Conservation (phyloP, 2,113 vertebrate genomes). For the Proterorhinus semilunaris region DNA sequence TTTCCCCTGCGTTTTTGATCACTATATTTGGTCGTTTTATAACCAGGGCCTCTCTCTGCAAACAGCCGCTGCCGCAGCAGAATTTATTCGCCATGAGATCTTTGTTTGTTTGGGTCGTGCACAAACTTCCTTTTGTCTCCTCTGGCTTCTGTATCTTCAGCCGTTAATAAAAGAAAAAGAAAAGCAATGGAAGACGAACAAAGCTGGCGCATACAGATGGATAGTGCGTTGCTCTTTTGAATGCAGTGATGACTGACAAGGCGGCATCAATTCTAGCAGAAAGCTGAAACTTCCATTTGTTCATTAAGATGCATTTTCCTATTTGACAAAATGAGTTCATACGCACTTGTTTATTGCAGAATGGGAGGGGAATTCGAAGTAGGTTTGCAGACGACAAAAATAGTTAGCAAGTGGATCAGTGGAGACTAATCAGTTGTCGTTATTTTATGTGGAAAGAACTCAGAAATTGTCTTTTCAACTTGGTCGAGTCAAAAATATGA, state of each 20-base stretch:
- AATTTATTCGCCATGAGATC: not conserved
- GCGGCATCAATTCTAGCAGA: not conserved
- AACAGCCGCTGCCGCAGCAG: not conserved
- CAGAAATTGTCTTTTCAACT: not conserved
- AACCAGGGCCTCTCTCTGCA: not conserved
- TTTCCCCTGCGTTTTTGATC: not conserved
- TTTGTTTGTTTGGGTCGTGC: constrained; percentile 10
- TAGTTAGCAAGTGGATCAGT: not conserved
- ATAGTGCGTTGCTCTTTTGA: not conserved
- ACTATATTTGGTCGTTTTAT: not conserved
- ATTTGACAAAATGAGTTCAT: not conserved
- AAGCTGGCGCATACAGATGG: not conserved
- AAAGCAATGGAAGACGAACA: not conserved
- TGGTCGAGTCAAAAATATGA: too few relatives aligned
- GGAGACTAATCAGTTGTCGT: not conserved
- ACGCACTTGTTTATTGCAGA: not conserved
- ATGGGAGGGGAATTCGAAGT: not conserved
- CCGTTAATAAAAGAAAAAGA: not conserved
- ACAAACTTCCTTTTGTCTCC: constrained; percentile 8
- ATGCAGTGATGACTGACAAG: not conserved
- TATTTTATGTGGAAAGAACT: not conserved
- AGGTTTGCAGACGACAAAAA: not conserved
- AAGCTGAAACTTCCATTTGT: not conserved
- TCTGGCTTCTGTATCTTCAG: constrained; percentile 3
- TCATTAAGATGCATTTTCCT: constrained; percentile 1